Percentiles rank a stretch among this genome's conserved stretches.
These are phyloP conservation scores for Rhabdophis nuchalis DNA, from an alignment of 2,797 vertebrate genomes.

Conservation along the genomic window DNA sequence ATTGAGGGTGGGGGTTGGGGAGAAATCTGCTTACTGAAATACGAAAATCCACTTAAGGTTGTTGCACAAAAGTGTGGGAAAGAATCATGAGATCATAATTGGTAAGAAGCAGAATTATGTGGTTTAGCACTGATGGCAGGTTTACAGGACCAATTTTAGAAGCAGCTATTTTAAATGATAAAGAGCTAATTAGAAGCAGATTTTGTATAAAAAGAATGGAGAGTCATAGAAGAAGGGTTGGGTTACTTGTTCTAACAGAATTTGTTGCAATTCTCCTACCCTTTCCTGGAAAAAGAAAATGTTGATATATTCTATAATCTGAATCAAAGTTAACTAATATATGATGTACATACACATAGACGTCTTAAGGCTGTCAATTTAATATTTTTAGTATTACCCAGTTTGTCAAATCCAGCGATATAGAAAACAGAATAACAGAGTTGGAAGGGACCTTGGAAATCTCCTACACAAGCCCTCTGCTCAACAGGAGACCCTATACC, in stretches of 20 bases:
- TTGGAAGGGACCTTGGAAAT: not conserved
- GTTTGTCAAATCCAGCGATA: not conserved
- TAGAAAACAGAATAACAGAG: not conserved
- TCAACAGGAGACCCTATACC: not conserved
- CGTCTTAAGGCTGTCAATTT: not conserved
- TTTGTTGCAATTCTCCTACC: not conserved
- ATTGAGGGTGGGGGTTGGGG: not conserved
- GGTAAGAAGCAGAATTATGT: not conserved
- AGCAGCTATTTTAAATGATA: not conserved
- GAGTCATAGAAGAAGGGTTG: slow-evolving; percentile 2
- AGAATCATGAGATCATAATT: not conserved
- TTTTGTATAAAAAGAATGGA: slow-evolving; percentile 24
- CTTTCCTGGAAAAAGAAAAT: not conserved
- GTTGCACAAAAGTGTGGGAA: slow-evolving; percentile 27
- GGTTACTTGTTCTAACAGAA: not conserved
- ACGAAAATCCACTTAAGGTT: not conserved
- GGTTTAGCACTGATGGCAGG: not conserved
- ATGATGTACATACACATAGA: not conserved
- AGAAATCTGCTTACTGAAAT: slow-evolving; percentile 8
- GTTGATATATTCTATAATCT: not conserved
- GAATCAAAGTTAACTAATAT: not conserved
- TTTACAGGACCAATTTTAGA: slow-evolving; percentile 15
- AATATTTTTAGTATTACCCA: not conserved
- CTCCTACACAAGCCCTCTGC: not conserved
- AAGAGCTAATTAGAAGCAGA: slow-evolving; percentile 25